Evolutionary conservation across 2,888 invertebrate species (phyloP), one percentile per base, ranked within the genome.

Genomic region (Brachyopa scutellaris): DNA sequence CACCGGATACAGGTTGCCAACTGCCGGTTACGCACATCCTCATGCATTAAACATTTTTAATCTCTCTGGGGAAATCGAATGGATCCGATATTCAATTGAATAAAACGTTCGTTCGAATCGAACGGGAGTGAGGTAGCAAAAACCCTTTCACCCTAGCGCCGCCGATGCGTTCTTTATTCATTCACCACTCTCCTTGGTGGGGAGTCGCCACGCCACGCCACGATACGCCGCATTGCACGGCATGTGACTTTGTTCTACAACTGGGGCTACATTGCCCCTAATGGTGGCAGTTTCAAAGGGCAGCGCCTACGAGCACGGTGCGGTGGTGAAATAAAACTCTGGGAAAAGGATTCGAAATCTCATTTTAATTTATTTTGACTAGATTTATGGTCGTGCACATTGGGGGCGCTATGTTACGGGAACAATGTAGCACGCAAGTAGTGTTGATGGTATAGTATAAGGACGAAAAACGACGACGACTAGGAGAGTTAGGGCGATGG

Each of bases 1-100:
- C 69, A 51, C 40, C 51, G 76, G 80, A 66, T 57, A 57, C 69
- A 76, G 69, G 51, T 80, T 80, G 76, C 76, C 80, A 76, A 80
- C 80, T 80, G 69, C 69, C 64, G 69, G 80, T 62, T 80, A 80
- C 80, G 80, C 80, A 76, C 76, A 74, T 82, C 66, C 82, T 82
- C 77, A 72, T 82, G 77, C 77, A 82, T 82, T 82, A 82, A 82
- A 82, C 82, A 82, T 82, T 82, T 82, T 82, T 82, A 82, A 82
- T 82, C 82, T 82, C 82, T 82, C 82, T 47, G 13, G 77, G 82
- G 82, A 82, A 82, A 77, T 82, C 70, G 77, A 82, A 82, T 72
- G 61, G 70, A 82, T 82, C 66, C 82, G 82, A 82, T 82, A 82
- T 77, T 82, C 82, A 82, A 82, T 82, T 82, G 70, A 82, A 82